Evolutionary conservation across 1,140 invertebrate species (phyloP), one percentile per base, ranked within the genome.

Genomic region (Choristoneura fumiferana): DNA sequence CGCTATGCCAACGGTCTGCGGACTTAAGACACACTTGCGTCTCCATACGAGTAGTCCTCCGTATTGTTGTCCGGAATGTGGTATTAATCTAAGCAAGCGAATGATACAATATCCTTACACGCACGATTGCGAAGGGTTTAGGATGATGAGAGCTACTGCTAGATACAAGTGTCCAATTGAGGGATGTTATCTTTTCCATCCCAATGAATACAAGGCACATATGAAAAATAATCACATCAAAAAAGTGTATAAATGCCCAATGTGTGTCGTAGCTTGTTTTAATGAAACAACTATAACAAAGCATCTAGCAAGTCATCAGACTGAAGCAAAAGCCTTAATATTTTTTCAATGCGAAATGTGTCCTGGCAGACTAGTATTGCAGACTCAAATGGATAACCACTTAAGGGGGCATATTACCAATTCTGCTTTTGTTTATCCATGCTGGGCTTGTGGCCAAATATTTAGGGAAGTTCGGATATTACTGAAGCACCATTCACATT

Each of bases 41-140:
- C 68, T 91, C 18, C 91, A 91, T 73, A 68, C 81, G 10, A 83
- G 76, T 59, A 57, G 53, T 18, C 65, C 83, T n/a, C 90, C 90
- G 15, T 89, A 67, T 71, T 82, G 82, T 52, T 92, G 91, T 61
- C 90, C 91, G 3, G 90, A 91, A 73, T 92, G 91, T 78, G 91
- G 90, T 0, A 67, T 76, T 17, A 38, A 75, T 34, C 83, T 91
- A 58, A 33, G 68, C 29, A 69, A 65, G 14, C 82, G 69, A 56
- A 63, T 52, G 49, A 52, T 76, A 38, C 58, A 60, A 12, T 78
- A 82, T 56, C 81, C 91, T 29, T 80, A 77, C 58, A 73, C 69
- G 33, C 91, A 92, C 69, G 73, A 90, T 61, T 89, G 91, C 65
- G 82, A 90, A 57, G 82, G 87, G 17, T 87, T 91, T 76, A 81